Percentiles rank a stretch among this genome's conserved stretches.
phyloP scores from a whole-genome alignment of 1,140 invertebrate genomes.

The Papilio aristodemus region DNA sequence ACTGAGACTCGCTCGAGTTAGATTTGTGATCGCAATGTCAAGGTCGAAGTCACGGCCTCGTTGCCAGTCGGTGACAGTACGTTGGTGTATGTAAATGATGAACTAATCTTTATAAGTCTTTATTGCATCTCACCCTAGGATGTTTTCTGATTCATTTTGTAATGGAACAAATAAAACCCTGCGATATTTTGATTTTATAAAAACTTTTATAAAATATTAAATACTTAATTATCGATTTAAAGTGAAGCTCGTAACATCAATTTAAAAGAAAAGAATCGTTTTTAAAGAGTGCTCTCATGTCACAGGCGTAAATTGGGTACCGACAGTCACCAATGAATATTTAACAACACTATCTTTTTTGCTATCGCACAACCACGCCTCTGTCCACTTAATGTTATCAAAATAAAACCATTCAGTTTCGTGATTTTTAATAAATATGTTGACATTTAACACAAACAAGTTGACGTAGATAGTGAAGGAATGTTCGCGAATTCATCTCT shows the following conservation, averaged over 20 bases:
- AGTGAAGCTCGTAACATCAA: neutral
- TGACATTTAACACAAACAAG: conserved; percentile 28
- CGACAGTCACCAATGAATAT: neutral
- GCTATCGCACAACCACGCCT: neutral
- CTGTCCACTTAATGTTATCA: conserved; percentile 12
- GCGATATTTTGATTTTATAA: too few relatives aligned
- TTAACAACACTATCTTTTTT: neutral
- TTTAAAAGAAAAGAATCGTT: neutral
- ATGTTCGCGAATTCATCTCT: conserved; percentile 30
- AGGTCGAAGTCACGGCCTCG: conserved; percentile 23
- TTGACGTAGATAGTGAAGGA: neutral
- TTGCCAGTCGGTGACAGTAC: neutral
- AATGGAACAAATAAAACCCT: too few relatives aligned
- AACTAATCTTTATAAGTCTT: neutral
- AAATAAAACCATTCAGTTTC: conserved; percentile 14
- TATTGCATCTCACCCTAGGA: neutral
- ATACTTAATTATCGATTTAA: too few relatives aligned
- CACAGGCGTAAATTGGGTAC: neutral
- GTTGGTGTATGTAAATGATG: neutral
- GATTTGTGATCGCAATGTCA: conserved; percentile 11
- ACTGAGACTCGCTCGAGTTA: neutral
- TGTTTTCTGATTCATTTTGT: too few relatives aligned
- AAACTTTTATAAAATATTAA: too few relatives aligned
- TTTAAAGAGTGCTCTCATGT: neutral
- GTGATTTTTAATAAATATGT: conserved; percentile 29